Evolutionary conservation across 2,888 invertebrate genomes (phyloP).

Genomic region (Drosophila gaucha): DNA sequence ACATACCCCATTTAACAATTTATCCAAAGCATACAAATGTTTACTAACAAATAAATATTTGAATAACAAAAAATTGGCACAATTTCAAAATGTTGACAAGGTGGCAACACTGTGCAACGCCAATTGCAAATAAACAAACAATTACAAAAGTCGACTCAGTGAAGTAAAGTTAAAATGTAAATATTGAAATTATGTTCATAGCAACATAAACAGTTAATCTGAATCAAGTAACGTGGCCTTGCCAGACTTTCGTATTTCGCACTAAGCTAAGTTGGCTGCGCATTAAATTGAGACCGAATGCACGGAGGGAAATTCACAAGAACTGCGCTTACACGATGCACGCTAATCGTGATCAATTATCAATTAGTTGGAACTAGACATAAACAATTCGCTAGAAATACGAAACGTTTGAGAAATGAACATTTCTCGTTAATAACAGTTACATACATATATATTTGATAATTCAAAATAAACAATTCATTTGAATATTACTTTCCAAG

Average conservation of each 20-base stretch:
- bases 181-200: background rate
- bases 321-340: conserved; percentile 1
- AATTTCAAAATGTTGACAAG: background rate
- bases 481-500: background rate
- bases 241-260: background rate
- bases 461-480: conserved; percentile 3
- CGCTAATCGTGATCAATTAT: background rate
- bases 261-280: background rate
- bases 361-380: background rate
- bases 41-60: background rate
- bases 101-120: background rate
- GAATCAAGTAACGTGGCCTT: background rate
- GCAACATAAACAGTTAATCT: too few relatives aligned
- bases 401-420: background rate
- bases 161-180: background rate
- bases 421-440: conserved; percentile 1
- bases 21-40: background rate
- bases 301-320: background rate
- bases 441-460: background rate
- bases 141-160: background rate
- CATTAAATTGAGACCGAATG: background rate
- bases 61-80: background rate
- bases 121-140: background rate
- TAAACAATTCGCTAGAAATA: background rate
- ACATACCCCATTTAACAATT: background rate